Evolutionary conservation across 1,140 invertebrate genomes (phyloP).

Genomic region (Bombus terrestris): DNA sequence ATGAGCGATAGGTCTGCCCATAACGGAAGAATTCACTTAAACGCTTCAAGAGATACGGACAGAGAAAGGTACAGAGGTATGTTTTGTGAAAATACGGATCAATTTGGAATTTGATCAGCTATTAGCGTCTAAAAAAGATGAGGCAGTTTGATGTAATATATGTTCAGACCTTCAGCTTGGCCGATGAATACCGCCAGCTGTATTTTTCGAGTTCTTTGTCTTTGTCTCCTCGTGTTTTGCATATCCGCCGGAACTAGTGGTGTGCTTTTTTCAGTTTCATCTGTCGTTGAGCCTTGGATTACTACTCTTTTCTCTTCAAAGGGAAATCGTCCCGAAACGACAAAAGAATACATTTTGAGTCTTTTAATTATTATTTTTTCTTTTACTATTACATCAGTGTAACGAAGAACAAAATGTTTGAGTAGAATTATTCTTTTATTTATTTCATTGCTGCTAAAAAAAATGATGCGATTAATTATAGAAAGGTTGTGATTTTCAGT

Average conservation of each 20-base stretch:
- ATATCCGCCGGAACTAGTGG: constrained; percentile 47
- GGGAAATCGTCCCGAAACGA: not conserved
- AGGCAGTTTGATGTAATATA: fast-evolving
- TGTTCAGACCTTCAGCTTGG: not conserved
- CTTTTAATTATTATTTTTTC: not conserved
- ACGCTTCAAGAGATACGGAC: no score
- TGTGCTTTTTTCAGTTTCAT: constrained; percentile 15
- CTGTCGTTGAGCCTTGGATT: not conserved
- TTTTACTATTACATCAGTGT: no score
- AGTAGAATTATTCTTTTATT: constrained; percentile 2
- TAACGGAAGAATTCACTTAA: constrained; percentile 4
- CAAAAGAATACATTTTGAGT: not conserved
- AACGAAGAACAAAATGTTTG: not conserved
- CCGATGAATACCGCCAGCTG: not conserved
- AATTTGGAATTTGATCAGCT: not conserved
- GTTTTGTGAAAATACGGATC: not conserved
- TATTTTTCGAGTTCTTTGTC: constrained; percentile 19
- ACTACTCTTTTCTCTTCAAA: not conserved
- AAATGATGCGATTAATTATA: not conserved
- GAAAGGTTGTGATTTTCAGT: not conserved
- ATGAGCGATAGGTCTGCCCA: not conserved
- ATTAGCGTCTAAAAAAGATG: not conserved
- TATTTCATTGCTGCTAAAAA: not conserved
- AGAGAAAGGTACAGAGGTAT: no score
- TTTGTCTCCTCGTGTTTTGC: constrained; percentile 15